Conservation (phyloP, 2,797 vertebrate genomes). For the Rhodeus uyekii region DNA sequence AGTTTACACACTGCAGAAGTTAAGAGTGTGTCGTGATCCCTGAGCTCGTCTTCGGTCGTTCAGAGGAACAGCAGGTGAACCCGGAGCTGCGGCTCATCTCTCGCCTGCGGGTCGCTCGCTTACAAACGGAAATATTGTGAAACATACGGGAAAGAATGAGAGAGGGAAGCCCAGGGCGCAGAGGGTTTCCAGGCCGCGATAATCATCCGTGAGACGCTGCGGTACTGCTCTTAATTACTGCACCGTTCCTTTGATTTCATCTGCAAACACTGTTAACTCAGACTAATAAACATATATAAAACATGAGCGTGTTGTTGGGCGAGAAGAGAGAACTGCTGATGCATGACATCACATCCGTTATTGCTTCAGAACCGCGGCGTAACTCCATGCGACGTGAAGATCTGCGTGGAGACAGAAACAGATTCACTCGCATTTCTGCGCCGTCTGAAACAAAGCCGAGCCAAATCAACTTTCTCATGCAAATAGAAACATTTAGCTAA, state of each 20-base stretch:
- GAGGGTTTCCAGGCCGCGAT: conserved; percentile 60
- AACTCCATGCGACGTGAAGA: conserved; percentile 12
- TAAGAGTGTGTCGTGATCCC: no score
- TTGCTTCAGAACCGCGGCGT: neutral
- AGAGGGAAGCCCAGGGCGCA: conserved; percentile 60
- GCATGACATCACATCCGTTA: conserved; percentile 5
- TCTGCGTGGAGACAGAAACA: neutral
- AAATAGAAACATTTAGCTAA: conserved; percentile 35
- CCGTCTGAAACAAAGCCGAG: neutral
- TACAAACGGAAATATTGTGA: conserved; percentile 53
- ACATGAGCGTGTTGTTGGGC: no score
- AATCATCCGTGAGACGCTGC: conserved; percentile 55
- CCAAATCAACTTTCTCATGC: conserved; percentile 45
- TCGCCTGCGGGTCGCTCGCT: conserved; percentile 57
- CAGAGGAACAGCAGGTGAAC: conserved; percentile 53
- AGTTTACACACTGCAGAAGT: no score
- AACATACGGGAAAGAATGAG: conserved; percentile 50
- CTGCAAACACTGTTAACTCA: conserved; percentile 50
- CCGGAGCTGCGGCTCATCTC: conserved; percentile 45
- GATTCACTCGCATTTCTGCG: conserved; percentile 7
- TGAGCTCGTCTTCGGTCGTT: no score
- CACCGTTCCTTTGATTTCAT: conserved; percentile 54
- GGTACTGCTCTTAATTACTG: conserved; percentile 58
- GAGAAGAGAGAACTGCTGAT: no score
- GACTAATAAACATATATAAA: conserved; percentile 37